Conservation (phyloP, 1,140 invertebrate species). For the Apolygus lucorum region DNA sequence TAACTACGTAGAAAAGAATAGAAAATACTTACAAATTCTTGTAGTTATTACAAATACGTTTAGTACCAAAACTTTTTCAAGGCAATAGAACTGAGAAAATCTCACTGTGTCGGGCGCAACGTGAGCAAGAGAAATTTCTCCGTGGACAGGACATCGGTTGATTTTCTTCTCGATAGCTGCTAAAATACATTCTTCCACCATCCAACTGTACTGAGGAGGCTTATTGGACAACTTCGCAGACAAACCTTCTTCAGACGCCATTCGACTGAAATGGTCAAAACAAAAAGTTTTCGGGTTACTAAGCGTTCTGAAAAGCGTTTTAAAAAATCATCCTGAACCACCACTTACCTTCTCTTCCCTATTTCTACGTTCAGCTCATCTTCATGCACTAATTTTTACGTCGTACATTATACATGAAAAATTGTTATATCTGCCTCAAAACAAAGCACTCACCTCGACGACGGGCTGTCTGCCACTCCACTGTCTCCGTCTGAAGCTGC, state of each 20-base stretch:
- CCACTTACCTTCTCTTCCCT: too few species aligned
- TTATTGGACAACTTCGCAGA: conserved; percentile 41
- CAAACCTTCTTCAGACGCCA: conserved; percentile 72
- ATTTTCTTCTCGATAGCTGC: conserved; percentile 63
- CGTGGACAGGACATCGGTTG: conserved; percentile 65
- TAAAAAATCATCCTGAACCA: too few species aligned
- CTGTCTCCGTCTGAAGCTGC: conserved; percentile 67
- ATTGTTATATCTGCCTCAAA: too few species aligned
- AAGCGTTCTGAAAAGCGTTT: too few species aligned
- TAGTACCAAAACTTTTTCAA: background rate
- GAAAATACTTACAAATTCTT: background rate
- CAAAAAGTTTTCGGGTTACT: too few species aligned
- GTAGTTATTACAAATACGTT: background rate
- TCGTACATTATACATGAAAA: too few species aligned
- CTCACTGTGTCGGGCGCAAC: conserved; percentile 75
- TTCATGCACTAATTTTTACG: too few species aligned
- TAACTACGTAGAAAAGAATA: background rate
- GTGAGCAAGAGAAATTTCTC: conserved; percentile 57
- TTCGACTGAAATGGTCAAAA: conserved; percentile 50
- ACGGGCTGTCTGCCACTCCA: conserved; percentile 57
- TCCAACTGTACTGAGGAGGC: conserved; percentile 55
- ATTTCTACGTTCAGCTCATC: too few species aligned
- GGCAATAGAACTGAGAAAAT: too few species aligned
- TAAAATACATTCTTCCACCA: conserved; percentile 93
- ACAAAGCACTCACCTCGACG: conserved; percentile 39